These are phyloP conservation scores for Lycophotia porphyrea DNA, from an alignment of 2,888 invertebrate genomes.

Conservation along the genomic window DNA sequence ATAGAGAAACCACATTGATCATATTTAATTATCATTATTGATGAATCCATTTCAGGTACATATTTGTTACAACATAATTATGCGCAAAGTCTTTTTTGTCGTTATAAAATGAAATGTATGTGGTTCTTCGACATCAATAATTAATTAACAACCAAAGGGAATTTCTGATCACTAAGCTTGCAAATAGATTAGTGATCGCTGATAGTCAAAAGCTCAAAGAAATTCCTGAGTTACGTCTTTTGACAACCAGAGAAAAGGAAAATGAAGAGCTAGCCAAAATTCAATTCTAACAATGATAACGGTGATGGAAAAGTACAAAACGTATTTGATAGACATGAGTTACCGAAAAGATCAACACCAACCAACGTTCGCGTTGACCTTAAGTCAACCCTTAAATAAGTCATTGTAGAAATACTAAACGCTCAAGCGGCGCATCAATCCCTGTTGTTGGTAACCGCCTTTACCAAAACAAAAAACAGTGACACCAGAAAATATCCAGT, in stretches of 20 bases:
- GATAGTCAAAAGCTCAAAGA: neutral
- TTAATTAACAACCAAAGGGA: neutral
- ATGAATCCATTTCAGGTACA: too few relatives aligned
- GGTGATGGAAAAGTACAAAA: neutral
- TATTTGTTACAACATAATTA: too few relatives aligned
- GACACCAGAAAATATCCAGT: conserved; percentile 3
- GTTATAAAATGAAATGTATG: neutral
- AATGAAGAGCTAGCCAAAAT: neutral
- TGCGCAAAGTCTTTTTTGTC: neutral
- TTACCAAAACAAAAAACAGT: neutral
- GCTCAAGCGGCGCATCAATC: neutral
- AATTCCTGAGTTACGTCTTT: neutral
- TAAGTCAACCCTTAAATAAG: neutral
- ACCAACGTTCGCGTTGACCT: neutral
- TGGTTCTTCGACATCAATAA: neutral
- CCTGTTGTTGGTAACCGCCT: neutral
- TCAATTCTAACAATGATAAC: neutral
- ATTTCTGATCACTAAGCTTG: neutral
- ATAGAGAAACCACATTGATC: neutral
- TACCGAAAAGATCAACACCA: neutral
- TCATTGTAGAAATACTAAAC: neutral
- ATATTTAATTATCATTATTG: neutral
- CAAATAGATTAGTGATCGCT: neutral
- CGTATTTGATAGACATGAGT: neutral
- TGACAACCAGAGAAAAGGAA: neutral